These are phyloP conservation scores for Cerastis leucographa DNA, from an alignment of 2,888 invertebrate species.

Conservation along the genomic window DNA sequence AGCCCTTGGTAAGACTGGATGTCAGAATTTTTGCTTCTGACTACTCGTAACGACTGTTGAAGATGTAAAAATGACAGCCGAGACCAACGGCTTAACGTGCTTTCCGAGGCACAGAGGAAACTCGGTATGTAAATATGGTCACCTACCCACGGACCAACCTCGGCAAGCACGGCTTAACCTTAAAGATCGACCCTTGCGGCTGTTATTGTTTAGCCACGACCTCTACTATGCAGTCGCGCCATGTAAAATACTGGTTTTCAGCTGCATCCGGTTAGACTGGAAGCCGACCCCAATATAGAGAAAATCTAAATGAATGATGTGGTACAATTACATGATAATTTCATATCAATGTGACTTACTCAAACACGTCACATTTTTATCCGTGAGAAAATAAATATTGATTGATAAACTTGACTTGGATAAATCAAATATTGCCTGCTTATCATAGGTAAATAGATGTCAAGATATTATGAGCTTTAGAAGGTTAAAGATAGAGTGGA, in stretches of 20 bases:
- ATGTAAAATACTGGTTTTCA: background rate
- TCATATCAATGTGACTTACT: background rate
- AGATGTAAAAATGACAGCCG: too few species aligned
- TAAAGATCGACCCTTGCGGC: too few species aligned
- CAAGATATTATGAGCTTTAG: slow-evolving; percentile 25
- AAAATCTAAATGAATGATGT: background rate
- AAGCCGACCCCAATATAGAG: background rate
- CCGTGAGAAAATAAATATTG: slow-evolving; percentile 45
- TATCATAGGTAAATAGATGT: slow-evolving; percentile 31
- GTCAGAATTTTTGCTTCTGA: too few species aligned
- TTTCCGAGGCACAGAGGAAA: too few species aligned
- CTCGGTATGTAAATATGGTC: too few species aligned
- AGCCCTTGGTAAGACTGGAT: too few species aligned
- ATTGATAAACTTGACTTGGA: slow-evolving; percentile 29
- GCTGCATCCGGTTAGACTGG: background rate
- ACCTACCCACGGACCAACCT: too few species aligned
- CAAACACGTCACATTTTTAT: slow-evolving; percentile 23
- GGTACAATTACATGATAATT: slow-evolving; percentile 23
- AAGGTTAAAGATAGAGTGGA: slow-evolving; percentile 35
- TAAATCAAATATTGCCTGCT: slow-evolving; percentile 35
- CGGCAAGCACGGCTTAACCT: too few species aligned
- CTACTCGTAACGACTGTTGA: too few species aligned
- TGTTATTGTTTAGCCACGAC: too few species aligned
- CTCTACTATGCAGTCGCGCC: background rate
- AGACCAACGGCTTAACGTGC: too few species aligned